Percentiles rank a stretch among this genome's conserved stretches.
Evolutionary conservation across 2,113 vertebrate genomes (phyloP).

Genomic region (Butorides virescens): DNA sequence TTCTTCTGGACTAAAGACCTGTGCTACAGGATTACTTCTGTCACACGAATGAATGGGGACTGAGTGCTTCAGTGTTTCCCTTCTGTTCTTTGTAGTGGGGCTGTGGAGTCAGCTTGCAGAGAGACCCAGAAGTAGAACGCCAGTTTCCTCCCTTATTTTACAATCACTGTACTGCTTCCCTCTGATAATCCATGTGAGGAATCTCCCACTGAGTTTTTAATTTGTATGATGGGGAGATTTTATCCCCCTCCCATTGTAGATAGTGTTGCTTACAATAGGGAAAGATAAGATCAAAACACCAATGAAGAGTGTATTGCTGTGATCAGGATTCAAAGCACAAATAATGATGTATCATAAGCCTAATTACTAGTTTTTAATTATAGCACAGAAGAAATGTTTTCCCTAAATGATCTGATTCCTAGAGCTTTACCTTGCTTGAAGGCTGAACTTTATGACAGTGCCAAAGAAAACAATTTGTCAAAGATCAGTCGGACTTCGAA

Average conservation of each 20-base stretch:
- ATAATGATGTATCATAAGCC: constrained; percentile 29
- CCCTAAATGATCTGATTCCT: constrained; percentile 45
- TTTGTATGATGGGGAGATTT: background rate
- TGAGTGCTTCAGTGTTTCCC: background rate
- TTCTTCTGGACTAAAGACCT: background rate
- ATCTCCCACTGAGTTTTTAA: constrained; percentile 10
- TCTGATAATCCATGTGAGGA: background rate
- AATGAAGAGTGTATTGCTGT: constrained; percentile 33
- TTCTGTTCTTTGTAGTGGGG: background rate
- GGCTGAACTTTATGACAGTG: constrained; percentile 12
- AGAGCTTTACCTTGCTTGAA: constrained; percentile 39
- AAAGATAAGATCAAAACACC: constrained; percentile 58
- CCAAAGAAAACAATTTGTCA: background rate
- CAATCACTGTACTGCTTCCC: background rate
- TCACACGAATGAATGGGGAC: background rate
- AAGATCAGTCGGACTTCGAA: background rate
- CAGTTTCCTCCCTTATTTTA: background rate
- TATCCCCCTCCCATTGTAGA: background rate
- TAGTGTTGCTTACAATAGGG: constrained; percentile 33
- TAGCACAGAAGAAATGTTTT: constrained; percentile 42
- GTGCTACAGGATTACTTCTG: background rate
- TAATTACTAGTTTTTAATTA: constrained; percentile 71
- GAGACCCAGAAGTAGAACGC: background rate
- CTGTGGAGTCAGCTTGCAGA: background rate
- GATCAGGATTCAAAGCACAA: constrained; percentile 66